Conservation (phyloP, 2,797 vertebrate species). For the Sebastes iracundus region DNA sequence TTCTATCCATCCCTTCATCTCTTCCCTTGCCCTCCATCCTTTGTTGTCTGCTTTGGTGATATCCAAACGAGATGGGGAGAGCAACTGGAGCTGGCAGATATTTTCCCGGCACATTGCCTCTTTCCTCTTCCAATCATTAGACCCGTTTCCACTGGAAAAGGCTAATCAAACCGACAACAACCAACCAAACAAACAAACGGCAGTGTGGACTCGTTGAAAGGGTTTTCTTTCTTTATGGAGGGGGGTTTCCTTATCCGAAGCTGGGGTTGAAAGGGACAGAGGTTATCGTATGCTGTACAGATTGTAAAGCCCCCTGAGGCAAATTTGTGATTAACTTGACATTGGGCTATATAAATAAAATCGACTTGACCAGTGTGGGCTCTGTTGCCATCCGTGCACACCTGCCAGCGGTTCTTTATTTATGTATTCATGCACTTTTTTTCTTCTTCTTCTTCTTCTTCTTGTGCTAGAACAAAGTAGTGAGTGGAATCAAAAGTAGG, state of each 20-base stretch:
- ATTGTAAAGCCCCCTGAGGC: not conserved
- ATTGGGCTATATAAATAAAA: not conserved
- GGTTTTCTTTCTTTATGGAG: not conserved
- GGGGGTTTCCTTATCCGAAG: not conserved
- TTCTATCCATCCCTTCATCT: slow-evolving; percentile 1
- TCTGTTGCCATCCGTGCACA: slow-evolving; percentile 51
- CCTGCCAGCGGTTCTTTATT: slow-evolving; percentile 65
- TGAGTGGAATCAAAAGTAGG: not conserved
- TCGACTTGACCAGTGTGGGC: slow-evolving; percentile 20
- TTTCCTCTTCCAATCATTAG: slow-evolving; percentile 66
- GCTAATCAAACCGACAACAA: slow-evolving; percentile 64
- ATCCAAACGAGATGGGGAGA: slow-evolving; percentile 52
- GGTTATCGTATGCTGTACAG: not conserved
- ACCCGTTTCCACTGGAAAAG: slow-evolving; percentile 60
- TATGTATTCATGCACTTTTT: slow-evolving; percentile 46
- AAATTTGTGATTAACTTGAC: not conserved
- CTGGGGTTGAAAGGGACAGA: not conserved
- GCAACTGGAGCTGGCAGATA: slow-evolving; percentile 49
- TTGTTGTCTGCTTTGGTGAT: slow-evolving; percentile 34
- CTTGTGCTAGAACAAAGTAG: not conserved
- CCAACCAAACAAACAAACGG: slow-evolving; percentile 72
- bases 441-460: not conserved
- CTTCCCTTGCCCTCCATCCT: not conserved
- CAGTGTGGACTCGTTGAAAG: slow-evolving; percentile 28
- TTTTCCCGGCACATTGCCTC: slow-evolving; percentile 63